Base-by-base conservation (phyloP, 1,140 invertebrate species). In the Olivierus martensii region DNA sequence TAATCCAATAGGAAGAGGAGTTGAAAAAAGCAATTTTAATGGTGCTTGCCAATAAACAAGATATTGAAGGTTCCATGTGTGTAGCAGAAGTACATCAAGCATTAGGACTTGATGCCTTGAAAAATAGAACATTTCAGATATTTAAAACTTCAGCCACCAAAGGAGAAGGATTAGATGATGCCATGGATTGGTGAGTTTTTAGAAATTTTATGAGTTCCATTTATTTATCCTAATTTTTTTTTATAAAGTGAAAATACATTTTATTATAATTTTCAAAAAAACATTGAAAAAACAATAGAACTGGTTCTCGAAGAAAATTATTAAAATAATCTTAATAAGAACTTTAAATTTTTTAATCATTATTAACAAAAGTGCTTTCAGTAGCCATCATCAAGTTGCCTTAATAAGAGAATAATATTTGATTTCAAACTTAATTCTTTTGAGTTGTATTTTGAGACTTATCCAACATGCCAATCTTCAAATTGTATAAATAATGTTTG, bases 31-130 rank as follows among this genome's bases (percentile, higher is more conserved):
- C 93, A 49, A 84, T 96, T 64, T 74, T 99, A 53, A 86, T 97
- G 35, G 91, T 99, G 37, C 72, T 99, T 64, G 95, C 95, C n/a
- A 99, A 99, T 68, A 99, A 99, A 75, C 96, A 99, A 71, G 95
- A 99, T 68, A 93, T 98, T 77, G 84, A 92, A 49, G 92, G 92
- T 28, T 93, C 92, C 64, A 82, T 99, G 76, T 88, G 84, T 48
- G 85, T 94, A 0, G 84, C 92, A 1, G 94, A 99, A 71, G 90
- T 99, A 17, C 91, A 97, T 67, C 89, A 93, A 71, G 88, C 92
- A 0, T 72, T 99, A 39, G 94, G 95, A 10, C 72, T 99, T 49
- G 88, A 96, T 60, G 82, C 85, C 18, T 73, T 99, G 10, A 93
- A 93, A 70, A 95, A 93, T 73, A 78, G 94, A 69, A 96, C 93